Evolutionary conservation across 2,888 invertebrate genomes (phyloP), one percentile per base, ranked within the genome.

Genomic region (Tortricodes alternella): DNA sequence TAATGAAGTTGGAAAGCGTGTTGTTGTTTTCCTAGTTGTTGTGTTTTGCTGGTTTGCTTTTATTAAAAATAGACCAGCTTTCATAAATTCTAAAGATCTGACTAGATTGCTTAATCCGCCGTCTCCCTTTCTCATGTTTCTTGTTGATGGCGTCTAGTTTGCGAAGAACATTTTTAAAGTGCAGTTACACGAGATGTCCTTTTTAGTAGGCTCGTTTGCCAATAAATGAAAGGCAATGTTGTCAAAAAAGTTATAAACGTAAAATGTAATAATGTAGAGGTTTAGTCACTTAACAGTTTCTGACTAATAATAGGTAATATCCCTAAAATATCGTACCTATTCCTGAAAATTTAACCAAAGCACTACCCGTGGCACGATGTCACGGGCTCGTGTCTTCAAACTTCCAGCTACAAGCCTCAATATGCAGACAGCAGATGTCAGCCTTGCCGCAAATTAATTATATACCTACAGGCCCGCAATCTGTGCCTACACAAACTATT

Each of bases 401-500:
- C 74, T 79, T 81, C 59, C 68, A 63, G 65, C 61, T 71, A 73
- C 74, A 71, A 70, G 74, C 73, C 73, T 74, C 70, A 74, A 77
- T 78, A 76, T 79, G 77, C 76, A 78, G 71, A 64, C 75, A 62
- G 65, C 80, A 79, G 76, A 74, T 80, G 83, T 72, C 74, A 66
- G 71, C 59, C 66, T 70, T 71, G 62, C 66, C 72, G 59, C 74
- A 72, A 76, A 78, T 80, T 79, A 80, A 81, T 82, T 80, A 57
- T 32, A 44, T 50, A 76, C 71, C 65, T 63, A 69, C 70, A 67
- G 58, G 57, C 49, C 68, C 69, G 56, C 71, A 71, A 71, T 68
- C 63, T 67, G 58, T 59, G 62, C 62, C 67, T 44, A 27, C 29
- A 9, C 11, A 9, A 8, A 11, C 29, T 29, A 27, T n/a, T 7